Evolutionary conservation across 2,888 invertebrate genomes (phyloP).

Genomic region (Balanococcus diminutus): DNA sequence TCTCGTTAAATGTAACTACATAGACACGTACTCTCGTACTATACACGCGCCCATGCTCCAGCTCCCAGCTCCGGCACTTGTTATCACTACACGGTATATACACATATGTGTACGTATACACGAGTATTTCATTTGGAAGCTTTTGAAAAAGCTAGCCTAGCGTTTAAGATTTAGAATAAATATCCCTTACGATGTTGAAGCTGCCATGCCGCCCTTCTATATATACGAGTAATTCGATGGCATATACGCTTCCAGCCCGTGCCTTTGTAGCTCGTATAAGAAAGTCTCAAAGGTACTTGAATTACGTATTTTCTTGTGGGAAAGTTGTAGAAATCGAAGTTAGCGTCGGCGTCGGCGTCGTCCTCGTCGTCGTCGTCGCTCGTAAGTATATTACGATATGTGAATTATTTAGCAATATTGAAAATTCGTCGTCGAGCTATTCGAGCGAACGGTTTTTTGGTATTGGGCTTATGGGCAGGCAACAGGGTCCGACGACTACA

Average conservation of each 20-base stretch:
- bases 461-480: too few species aligned
- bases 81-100: neutral
- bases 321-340: neutral
- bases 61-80: neutral
- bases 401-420: neutral
- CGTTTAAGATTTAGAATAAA: slow-evolving; percentile 28
- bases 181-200: neutral
- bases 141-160: slow-evolving; percentile 1
- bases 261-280: neutral
- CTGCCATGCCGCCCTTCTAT: too few species aligned
- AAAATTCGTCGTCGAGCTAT: neutral
- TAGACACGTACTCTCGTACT: neutral
- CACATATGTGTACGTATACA: neutral
- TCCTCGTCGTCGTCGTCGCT: neutral
- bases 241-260: neutral
- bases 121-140: neutral
- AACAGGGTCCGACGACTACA: neutral
- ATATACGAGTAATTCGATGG: neutral
- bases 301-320: slow-evolving; percentile 45
- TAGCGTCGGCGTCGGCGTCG: neutral
- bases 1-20: slow-evolving; percentile 6
- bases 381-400: neutral
- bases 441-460: neutral
- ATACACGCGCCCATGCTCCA: neutral
- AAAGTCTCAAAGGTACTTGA: slow-evolving; percentile 45